Evolutionary conservation across 2,888 invertebrate species (phyloP), one percentile per base, ranked within the genome.

Genomic region (Galerucella calmariensis): DNA sequence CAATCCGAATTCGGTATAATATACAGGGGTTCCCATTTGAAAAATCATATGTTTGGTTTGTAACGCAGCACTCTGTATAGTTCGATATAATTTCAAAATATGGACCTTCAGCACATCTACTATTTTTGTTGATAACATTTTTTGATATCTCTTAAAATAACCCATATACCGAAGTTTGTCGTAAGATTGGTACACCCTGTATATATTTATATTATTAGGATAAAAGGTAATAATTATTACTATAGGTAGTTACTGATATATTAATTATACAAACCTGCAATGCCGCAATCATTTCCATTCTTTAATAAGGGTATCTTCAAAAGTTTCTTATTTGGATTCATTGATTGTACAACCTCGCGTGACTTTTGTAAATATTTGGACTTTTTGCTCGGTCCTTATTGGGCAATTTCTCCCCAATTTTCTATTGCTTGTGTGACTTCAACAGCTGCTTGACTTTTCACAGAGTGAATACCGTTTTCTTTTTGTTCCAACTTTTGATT

Each of bases 371-470:
- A 20, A 20, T 20, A 1, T 20, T 20, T 20, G 20, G 1, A 51
- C 14, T 53, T 51, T 10, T 10, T 53, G 20, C 11, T 46, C 2
- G 16, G 2, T 46, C 24, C 8, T 12, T 35, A 1, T 53, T 20
- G 12, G 1, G 53, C 67, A 14, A 67, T 27, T 24, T 56, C 67
- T 20, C 67, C 27, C 67, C 67, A 67, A 67, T 67, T 53, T n/a
- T 67, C 67, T 8, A 67, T 41, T 53, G n/a, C 67, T 14, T 53
- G 53, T 67, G 35, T 67, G 8, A 35, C 67, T 67, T 53, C 67
- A 67, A 24, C 4, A 27, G 2, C 51, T 20, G 1, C 35, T 24
- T 53, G 20, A 14, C 58, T 24, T 67, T 35, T 53, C 27, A 67
- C 27, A 67, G 16, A 10, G 48, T 48, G 67, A 20, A 51, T 24